Conservation (phyloP, 2,113 vertebrate species). For the Nycticebus coucang region DNA sequence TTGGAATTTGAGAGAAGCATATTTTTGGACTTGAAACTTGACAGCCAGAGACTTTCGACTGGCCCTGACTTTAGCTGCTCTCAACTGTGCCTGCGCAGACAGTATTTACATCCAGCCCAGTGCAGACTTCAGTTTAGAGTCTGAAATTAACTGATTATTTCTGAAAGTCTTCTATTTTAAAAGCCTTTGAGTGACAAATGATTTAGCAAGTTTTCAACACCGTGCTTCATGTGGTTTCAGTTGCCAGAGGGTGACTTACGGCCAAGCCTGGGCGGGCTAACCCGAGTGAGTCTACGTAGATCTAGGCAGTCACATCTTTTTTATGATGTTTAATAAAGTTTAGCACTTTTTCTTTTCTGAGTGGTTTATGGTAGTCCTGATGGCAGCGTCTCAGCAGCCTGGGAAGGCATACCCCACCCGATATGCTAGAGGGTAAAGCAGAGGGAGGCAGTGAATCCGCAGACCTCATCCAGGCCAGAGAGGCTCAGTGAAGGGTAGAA, state of each 20-base stretch:
- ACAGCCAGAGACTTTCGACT: background rate
- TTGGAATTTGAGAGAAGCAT: background rate
- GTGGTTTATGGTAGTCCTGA: constrained; percentile 22
- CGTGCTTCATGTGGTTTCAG: constrained; percentile 57
- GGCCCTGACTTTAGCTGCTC: background rate
- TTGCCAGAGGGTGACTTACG: constrained; percentile 66
- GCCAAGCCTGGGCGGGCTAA: constrained; percentile 3
- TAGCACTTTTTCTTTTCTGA: constrained; percentile 55
- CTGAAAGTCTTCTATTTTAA: constrained; percentile 75
- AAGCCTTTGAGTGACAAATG: constrained; percentile 71
- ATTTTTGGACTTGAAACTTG: constrained; percentile 29
- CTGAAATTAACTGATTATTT: constrained; percentile 67
- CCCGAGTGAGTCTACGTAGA: background rate
- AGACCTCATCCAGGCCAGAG: background rate
- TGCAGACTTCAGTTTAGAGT: background rate
- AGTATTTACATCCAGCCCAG: constrained; percentile 51
- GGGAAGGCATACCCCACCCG: background rate
- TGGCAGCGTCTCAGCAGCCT: background rate
- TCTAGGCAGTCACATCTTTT: constrained; percentile 65
- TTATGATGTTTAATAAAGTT: constrained; percentile 55
- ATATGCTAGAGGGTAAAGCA: background rate
- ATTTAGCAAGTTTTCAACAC: constrained; percentile 78
- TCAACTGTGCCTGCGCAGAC: background rate
- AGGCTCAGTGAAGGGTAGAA: background rate
- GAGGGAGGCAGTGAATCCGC: background rate